Base-by-base conservation (phyloP, 2,888 invertebrate genomes). In the Tanytarsus gracilentus region DNA sequence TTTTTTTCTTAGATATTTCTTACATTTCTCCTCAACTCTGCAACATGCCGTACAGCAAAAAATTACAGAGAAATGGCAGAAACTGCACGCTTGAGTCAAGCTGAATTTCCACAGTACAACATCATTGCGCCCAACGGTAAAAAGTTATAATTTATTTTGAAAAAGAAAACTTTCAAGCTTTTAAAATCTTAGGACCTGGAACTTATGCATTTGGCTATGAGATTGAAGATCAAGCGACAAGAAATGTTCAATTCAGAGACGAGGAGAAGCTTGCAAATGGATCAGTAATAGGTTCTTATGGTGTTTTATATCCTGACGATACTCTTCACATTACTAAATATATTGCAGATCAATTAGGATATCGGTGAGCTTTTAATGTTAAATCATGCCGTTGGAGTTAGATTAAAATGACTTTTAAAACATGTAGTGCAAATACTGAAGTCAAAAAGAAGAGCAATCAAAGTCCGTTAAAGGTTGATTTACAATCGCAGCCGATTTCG, bases 131-230 rank as follows among this genome's bases (percentile, higher is more conserved):
- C 72, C 2, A 66, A 71, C 51, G 68, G 68, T 67, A 67, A 50
- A 61, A 61, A 21, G 51, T 40, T 55, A 61, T 36, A 61, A 48
- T 58, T 40, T 53, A n/a, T n/a, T 9, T 33, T 53, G 18, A 53
- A 33, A 26, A 27, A 36, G 9, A 51, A 61, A 14, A 16, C 9
- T 4, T 39, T 30, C 4, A 27, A 36, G 5, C 3, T 30, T 44
- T 40, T 44, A 8, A 27, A 9, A 44, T 62, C 40, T 61, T 68
- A 75, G 81, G 80, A 29, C 77, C 80, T 18, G 82, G 83, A 18
- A 81, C 83, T 0, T 87, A 87, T 68, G 79, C 83, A 0, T 88
- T 84, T 68, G 85, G 86, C 11, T 88, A 84, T 68, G 83, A 86
- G 66, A 72, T 85, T 6, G 76, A 81, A 36, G 86, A 88, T 68